A percentile compares a stretch with the other conserved stretches of the same genome.
Conservation (phyloP, 2,888 invertebrate species). For the Scaptomyza tumidula region DNA sequence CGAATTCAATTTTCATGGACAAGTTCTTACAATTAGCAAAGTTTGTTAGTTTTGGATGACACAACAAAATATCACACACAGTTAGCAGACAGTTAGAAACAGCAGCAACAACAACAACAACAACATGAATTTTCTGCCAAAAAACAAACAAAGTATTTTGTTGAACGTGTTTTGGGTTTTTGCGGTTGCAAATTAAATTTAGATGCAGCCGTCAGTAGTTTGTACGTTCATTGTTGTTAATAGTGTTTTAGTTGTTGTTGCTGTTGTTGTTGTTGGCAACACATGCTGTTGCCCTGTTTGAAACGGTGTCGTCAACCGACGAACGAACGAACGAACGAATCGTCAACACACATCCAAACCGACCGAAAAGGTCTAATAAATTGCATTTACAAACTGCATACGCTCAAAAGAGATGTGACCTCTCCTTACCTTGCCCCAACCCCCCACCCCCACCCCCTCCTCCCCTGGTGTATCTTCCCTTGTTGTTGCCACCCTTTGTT, state of each 20-base stretch:
- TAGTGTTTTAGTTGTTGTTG: slow-evolving; percentile 19
- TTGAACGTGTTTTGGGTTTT: slow-evolving; percentile 62
- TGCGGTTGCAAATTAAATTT: slow-evolving; percentile 63
- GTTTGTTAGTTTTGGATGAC: slow-evolving; percentile 60
- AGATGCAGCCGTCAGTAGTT: slow-evolving; percentile 51
- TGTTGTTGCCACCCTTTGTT: background rate
- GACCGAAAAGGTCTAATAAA: slow-evolving; percentile 60
- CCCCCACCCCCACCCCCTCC: background rate
- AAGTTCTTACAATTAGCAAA: slow-evolving; percentile 56
- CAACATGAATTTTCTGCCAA: slow-evolving; percentile 66
- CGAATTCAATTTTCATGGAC: background rate
- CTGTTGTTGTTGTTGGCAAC: slow-evolving; percentile 23
- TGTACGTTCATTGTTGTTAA: slow-evolving; percentile 12
- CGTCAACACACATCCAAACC: slow-evolving; percentile 17
- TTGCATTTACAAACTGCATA: slow-evolving; percentile 58
- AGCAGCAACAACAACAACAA: slow-evolving; percentile 4
- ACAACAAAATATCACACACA: slow-evolving; percentile 21
- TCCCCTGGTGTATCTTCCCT: too few species aligned
- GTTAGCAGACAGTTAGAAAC: slow-evolving; percentile 25
- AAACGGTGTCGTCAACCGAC: slow-evolving; percentile 61
- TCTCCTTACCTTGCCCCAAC: background rate
- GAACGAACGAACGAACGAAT: slow-evolving; percentile 31
- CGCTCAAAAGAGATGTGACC: slow-evolving; percentile 30
- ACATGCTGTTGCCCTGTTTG: slow-evolving; percentile 7
- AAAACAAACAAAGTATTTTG: slow-evolving; percentile 23